A percentile compares a stretch with the other conserved stretches of the same genome.
Conservation (phyloP, 1,140 invertebrate genomes). For the Zaprionus capensis region DNA sequence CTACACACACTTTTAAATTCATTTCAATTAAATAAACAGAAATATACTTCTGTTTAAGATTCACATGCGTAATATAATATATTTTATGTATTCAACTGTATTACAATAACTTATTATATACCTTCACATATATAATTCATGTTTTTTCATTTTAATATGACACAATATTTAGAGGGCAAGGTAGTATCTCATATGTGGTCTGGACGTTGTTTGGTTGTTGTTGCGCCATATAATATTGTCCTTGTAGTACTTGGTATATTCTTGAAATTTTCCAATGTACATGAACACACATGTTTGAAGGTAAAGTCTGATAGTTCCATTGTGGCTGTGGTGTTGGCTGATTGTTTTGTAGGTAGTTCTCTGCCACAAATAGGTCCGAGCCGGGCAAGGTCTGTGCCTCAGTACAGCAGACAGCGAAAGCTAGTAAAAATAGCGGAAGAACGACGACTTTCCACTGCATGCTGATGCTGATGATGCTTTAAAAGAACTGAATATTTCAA, state of each 20-base stretch:
- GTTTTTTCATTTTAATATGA: not conserved
- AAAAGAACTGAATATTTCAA: not conserved
- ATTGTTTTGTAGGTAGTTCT: not conserved
- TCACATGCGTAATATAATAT: too few species aligned
- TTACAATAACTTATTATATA: too few species aligned
- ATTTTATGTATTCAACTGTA: too few species aligned
- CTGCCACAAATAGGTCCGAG: not conserved
- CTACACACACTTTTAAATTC: constrained; percentile 63
- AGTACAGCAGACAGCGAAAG: not conserved
- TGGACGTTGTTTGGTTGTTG: too few species aligned
- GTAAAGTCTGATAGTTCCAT: not conserved
- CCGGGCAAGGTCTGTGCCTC: not conserved
- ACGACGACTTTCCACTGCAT: not conserved
- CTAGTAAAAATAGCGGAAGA: not conserved
- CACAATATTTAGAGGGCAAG: not conserved
- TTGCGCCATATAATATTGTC: too few species aligned
- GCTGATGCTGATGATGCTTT: not conserved
- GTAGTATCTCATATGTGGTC: too few species aligned
- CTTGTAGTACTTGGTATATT: too few species aligned
- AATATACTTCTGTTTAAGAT: too few species aligned
- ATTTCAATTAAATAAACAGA: constrained; percentile 14
- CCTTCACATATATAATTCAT: too few species aligned
- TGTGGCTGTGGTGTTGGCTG: not conserved
- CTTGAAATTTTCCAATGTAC: not conserved
- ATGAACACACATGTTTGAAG: not conserved